Conservation (phyloP, 2,888 invertebrate genomes). For the Erannis defoliaria region DNA sequence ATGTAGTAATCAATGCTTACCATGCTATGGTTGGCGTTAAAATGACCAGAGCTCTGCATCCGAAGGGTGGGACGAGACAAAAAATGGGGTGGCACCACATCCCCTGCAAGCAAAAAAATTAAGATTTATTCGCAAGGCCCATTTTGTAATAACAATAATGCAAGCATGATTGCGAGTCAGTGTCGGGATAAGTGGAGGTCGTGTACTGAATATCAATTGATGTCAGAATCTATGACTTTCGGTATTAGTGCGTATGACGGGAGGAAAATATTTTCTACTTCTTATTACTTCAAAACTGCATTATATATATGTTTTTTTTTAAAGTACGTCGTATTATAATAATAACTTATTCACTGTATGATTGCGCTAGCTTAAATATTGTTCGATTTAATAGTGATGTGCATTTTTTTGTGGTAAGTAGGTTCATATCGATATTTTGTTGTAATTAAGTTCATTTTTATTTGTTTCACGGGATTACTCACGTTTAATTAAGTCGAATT, state of each 20-base stretch:
- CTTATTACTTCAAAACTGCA: background rate
- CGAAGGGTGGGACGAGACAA: constrained; percentile 64
- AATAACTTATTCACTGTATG: background rate
- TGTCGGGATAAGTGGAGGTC: constrained; percentile 41
- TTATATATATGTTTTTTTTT: no score
- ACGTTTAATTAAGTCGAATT: no score
- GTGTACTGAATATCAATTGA: constrained; percentile 40
- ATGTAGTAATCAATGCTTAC: constrained; percentile 31
- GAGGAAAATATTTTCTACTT: background rate
- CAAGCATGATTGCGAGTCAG: constrained; percentile 55
- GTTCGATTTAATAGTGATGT: background rate
- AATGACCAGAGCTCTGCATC: constrained; percentile 42
- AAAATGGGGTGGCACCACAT: constrained; percentile 74
- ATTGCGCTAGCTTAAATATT: background rate
- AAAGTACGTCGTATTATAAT: no score
- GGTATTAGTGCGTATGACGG: constrained; percentile 3
- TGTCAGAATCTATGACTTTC: constrained; percentile 5
- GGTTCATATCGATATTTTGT: no score
- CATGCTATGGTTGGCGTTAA: constrained; percentile 32
- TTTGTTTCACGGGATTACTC: no score
- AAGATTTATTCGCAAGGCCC: constrained; percentile 76
- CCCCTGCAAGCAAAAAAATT: constrained; percentile 78
- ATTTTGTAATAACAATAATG: constrained; percentile 68
- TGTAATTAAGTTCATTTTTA: no score
- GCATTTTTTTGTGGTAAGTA: no score